These are phyloP conservation scores for Zootoca vivipara DNA, from an alignment of 2,113 vertebrate genomes.

Conservation along the genomic window DNA sequence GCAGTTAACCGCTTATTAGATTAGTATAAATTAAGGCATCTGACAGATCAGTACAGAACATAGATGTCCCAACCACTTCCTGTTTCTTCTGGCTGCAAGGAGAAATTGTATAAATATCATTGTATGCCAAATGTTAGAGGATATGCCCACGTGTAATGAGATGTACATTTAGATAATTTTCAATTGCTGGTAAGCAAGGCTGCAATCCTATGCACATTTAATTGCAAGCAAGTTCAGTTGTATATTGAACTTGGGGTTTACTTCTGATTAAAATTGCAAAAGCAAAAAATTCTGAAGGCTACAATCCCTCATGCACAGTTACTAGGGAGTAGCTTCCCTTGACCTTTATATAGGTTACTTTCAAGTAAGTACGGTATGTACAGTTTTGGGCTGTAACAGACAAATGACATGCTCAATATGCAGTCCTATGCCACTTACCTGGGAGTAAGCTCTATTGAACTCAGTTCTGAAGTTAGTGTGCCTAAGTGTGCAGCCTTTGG, in stretches of 20 bases:
- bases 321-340: background rate
- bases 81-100: background rate
- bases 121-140: background rate
- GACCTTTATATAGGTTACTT: too few species aligned
- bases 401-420: too few species aligned
- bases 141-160: background rate
- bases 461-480: background rate
- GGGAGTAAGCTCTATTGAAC: background rate
- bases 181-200: background rate
- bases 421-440: too few species aligned
- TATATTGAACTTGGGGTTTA: too few species aligned
- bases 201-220: too few species aligned
- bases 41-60: background rate
- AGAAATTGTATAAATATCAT: background rate
- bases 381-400: too few species aligned
- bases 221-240: too few species aligned
- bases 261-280: too few species aligned
- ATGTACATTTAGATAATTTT: background rate
- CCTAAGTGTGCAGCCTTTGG: background rate
- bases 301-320: background rate
- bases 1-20: background rate
- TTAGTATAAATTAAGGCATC: background rate
- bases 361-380: too few species aligned
- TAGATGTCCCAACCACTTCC: background rate
- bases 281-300: too few species aligned